Conservation (phyloP, 1,140 invertebrate species). For the Atopsyche davidsoni region DNA sequence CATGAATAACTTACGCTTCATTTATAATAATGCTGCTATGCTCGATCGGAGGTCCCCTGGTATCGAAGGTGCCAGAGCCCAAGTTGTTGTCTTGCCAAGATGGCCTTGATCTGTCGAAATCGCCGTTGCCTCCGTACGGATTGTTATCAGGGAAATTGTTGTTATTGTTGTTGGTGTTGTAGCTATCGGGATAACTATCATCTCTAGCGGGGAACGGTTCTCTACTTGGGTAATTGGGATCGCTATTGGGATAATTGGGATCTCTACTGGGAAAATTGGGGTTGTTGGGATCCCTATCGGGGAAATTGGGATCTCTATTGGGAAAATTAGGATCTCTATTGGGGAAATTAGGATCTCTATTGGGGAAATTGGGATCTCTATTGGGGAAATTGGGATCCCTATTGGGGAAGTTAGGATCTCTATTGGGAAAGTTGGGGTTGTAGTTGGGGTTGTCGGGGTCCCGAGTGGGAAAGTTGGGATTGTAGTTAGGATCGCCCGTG, state of each 20-base stretch:
- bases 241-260: conserved; percentile 20
- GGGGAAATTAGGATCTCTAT: conserved; percentile 16
- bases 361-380: conserved; percentile 25
- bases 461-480: conserved; percentile 9
- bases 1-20: conserved; percentile 60
- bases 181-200: conserved; percentile 24
- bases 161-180: conserved; percentile 5
- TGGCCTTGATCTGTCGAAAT: conserved; percentile 35
- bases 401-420: conserved; percentile 33
- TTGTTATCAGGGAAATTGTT: conserved; percentile 35
- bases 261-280: conserved; percentile 22
- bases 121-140: conserved; percentile 33
- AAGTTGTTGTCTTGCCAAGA: conserved; percentile 34
- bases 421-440: conserved; percentile 24
- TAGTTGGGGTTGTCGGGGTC: conserved; percentile 12
- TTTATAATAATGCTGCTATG: conserved; percentile 52
- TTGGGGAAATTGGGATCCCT: conserved; percentile 30
- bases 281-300: conserved; percentile 20
- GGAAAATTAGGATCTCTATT: conserved; percentile 18
- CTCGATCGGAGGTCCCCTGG: conserved; percentile 36
- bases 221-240: conserved; percentile 12
- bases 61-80: conserved; percentile 35
- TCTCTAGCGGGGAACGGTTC: conserved; percentile 22
- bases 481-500: conserved; percentile 9
- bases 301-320: conserved; percentile 14